Evolutionary conservation across 2,113 vertebrate genomes (phyloP), one percentile per base, ranked within the genome.

Genomic region (Terrapene triunguis): DNA sequence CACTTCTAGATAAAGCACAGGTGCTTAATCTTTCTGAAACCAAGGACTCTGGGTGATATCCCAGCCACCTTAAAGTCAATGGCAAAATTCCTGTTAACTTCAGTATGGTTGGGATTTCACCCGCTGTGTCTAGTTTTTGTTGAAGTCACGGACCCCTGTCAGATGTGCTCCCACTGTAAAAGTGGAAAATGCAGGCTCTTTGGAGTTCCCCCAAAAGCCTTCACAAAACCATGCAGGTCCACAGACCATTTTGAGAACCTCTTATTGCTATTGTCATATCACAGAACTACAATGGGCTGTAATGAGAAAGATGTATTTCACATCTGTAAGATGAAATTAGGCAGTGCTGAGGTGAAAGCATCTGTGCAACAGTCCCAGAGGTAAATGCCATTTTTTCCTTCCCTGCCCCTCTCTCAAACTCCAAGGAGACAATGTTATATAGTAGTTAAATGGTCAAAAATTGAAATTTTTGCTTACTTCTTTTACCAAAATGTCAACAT

Each of bases 191-290:
- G 35, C 17, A 82, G 5, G 29, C 21, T 88, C 91, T 86, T 82
- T 82, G 83, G 92, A 92, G 96, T 62, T 35, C 82, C 84, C 92
- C 92, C 89, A 86, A 72, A 86, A 91, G 17, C 69, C 1, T 91
- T 93, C 89, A 74, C 38, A 48, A 69, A 78, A 82, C 55, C 14
- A 65, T 62, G 48, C 25, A 80, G 16, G 11, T 10, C 65, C 80
- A 84, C 89, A 90, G 89, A 72, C 62, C 72, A 21, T 38, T 38
- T 22, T 72, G 69, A 91, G 91, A 92, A 80, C 11, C 42, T 87
- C 90, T 50, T 16, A 48, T 27, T 89, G 78, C 62, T 88, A 42
- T 91, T 76, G 11, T 47, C 47, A 10, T 0, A 1, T 81, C 78
- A 42, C 8, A 85, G 62, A 57, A 82, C 88, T 91, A 32, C 87